phyloP scores from a whole-genome alignment of 2,797 vertebrate genomes.

The Eutrigla gurnardus region DNA sequence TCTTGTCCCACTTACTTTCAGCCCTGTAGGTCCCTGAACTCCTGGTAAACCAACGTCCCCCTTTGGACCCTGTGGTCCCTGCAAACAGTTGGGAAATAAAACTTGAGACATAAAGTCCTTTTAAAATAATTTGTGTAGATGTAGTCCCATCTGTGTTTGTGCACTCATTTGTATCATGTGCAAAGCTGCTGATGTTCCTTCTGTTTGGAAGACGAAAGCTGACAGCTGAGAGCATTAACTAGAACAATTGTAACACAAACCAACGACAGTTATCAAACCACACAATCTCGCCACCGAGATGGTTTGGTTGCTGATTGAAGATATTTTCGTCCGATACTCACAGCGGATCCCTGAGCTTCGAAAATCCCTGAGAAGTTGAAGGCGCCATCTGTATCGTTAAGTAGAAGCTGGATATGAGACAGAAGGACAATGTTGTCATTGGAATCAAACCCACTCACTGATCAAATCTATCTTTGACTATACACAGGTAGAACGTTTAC shows the following conservation, averaged over 20 bases:
- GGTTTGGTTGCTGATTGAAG: not conserved
- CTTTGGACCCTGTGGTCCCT: slow-evolving; percentile 90
- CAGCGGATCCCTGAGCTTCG: slow-evolving; percentile 81
- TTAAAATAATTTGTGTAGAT: not conserved
- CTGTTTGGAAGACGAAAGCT: not conserved
- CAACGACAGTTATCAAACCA: not conserved
- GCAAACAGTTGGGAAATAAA: slow-evolving; percentile 30
- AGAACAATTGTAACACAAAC: not conserved
- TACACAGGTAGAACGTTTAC: not conserved
- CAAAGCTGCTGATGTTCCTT: not conserved
- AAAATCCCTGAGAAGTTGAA: slow-evolving; percentile 88
- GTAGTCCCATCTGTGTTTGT: not conserved
- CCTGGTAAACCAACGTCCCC: slow-evolving; percentile 90
- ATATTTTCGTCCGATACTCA: slow-evolving; percentile 77
- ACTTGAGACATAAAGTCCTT: not conserved
- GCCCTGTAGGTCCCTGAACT: slow-evolving; percentile 85
- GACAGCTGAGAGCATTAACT: slow-evolving; percentile 7
- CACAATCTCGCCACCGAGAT: not conserved
- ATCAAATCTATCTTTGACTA: not conserved
- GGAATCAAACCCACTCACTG: not conserved
- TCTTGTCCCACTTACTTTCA: slow-evolving; percentile 82
- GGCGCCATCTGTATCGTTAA: slow-evolving; percentile 88
- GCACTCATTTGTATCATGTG: not conserved
- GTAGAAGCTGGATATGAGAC: slow-evolving; percentile 81
- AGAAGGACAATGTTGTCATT: slow-evolving; percentile 11